A percentile compares a stretch with the other conserved stretches of the same genome.
Conservation (phyloP, 2,888 invertebrate species). For the Lepidocyrtinus sp. region DNA sequence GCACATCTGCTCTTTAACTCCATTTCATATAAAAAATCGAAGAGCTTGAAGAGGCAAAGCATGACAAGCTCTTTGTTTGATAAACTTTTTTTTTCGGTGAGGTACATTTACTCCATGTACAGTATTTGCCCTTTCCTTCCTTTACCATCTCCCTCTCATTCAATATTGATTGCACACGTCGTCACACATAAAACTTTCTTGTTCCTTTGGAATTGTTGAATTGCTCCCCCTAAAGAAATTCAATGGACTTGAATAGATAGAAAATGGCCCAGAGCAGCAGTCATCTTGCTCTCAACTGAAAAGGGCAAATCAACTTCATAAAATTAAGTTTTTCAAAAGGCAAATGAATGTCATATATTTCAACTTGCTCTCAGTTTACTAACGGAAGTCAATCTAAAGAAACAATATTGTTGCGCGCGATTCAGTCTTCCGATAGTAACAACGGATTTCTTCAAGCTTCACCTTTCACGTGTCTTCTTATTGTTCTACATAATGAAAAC, state of each 20-base stretch:
- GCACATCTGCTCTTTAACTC: neutral
- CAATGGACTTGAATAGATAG: neutral
- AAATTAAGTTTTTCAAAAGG: constrained; percentile 5
- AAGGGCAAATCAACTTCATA: constrained; percentile 30
- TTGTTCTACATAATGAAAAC: too few relatives aligned
- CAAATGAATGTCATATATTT: constrained; percentile 20
- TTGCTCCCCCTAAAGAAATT: constrained; percentile 11
- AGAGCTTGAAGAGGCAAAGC: neutral
- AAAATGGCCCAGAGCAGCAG: neutral
- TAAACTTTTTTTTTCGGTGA: neutral
- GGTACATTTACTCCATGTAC: neutral
- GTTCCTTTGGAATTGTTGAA: constrained; percentile 1
- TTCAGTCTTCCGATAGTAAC: too few relatives aligned
- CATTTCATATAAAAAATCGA: neutral
- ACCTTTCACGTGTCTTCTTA: too few relatives aligned
- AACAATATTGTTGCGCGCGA: neutral
- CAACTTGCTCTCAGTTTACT: neutral
- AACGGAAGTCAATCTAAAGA: neutral
- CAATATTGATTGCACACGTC: constrained; percentile 7
- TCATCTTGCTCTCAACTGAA: constrained; percentile 6
- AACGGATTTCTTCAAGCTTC: too few relatives aligned
- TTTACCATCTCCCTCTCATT: constrained; percentile 13
- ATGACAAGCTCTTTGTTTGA: neutral
- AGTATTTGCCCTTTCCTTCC: neutral
- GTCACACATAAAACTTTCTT: constrained; percentile 15